phyloP scores from a whole-genome alignment of 1,140 invertebrate genomes.

The Calliopsis andreniformis region DNA sequence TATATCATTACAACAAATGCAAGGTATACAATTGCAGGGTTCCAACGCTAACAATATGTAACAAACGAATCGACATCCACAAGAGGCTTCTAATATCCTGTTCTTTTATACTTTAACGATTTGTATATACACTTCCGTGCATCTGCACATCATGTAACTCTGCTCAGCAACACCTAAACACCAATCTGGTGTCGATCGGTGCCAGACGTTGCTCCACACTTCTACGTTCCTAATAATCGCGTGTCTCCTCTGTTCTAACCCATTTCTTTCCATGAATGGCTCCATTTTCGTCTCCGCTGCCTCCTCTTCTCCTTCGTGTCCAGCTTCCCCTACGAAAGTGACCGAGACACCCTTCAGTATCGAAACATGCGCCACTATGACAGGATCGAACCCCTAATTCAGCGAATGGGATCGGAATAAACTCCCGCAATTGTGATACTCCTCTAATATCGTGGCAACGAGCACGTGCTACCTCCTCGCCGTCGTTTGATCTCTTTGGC shows the following conservation, averaged over 20 bases:
- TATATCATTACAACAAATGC: too few species aligned
- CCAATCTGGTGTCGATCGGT: not conserved
- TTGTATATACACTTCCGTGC: too few species aligned
- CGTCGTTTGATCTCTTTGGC: slow-evolving; percentile 69
- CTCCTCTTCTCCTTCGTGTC: not conserved
- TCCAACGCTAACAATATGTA: too few species aligned
- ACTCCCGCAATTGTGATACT: slow-evolving; percentile 77
- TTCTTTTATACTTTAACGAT: too few species aligned
- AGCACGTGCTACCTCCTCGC: slow-evolving; percentile 73
- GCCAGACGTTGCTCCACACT: slow-evolving; percentile 8
- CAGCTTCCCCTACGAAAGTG: too few species aligned
- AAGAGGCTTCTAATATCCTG: too few species aligned
- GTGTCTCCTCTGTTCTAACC: slow-evolving; percentile 75
- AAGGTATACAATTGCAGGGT: too few species aligned
- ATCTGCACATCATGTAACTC: too few species aligned
- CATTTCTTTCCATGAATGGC: slow-evolving; percentile 69
- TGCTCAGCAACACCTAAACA: too few species aligned
- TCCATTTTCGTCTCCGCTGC: slow-evolving; percentile 1
- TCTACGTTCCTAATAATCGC: slow-evolving; percentile 68
- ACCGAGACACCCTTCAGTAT: too few species aligned
- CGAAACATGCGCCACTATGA: too few species aligned
- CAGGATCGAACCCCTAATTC: slow-evolving; percentile 42
- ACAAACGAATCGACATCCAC: too few species aligned
- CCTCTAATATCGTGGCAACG: slow-evolving; percentile 77
- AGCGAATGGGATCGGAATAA: slow-evolving; percentile 53